Evolutionary conservation across 2,797 vertebrate species (phyloP).

Genomic region (Sebastes kiyomatsui): DNA sequence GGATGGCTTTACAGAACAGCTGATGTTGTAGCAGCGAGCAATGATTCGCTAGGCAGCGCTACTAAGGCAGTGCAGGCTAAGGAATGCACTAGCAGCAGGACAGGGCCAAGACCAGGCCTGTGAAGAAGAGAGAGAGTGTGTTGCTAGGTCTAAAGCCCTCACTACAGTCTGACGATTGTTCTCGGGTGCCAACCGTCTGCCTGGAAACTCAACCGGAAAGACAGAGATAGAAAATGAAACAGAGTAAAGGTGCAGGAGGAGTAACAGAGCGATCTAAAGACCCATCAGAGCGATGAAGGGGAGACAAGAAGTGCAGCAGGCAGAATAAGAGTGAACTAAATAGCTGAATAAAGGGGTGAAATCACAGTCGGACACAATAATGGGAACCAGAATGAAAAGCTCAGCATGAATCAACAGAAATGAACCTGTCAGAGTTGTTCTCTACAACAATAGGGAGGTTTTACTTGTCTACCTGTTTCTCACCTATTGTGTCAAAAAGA

Average conservation of each 20-base stretch:
- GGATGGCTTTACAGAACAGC: constrained; percentile 16
- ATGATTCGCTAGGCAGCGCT: constrained; percentile 16
- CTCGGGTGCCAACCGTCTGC: constrained; percentile 48
- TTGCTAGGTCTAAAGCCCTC: constrained; percentile 31
- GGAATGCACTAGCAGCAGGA: constrained; percentile 34
- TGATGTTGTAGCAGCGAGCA: constrained; percentile 19
- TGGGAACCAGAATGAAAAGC: not conserved
- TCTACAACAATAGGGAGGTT: not conserved
- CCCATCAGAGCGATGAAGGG: not conserved
- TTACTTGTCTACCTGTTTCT: not conserved
- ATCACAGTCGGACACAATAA: not conserved
- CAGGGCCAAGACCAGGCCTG: constrained; percentile 34
- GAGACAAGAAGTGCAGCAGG: not conserved
- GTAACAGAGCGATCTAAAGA: constrained; percentile 3
- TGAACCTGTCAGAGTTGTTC: not conserved
- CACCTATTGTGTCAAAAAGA: not conserved
- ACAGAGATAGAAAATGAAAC: constrained; percentile 13
- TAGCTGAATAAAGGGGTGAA: not conserved
- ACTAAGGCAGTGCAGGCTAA: constrained; percentile 16
- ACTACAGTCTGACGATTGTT: constrained; percentile 61
- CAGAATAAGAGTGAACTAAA: constrained; percentile 3
- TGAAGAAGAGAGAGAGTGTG: not conserved
- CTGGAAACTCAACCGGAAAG: constrained; percentile 49
- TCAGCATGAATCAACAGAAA: not conserved
- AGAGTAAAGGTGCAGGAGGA: constrained; percentile 7